Evolutionary conservation across 2,797 vertebrate species (phyloP).

Genomic region (Uromys caudimaculatus): DNA sequence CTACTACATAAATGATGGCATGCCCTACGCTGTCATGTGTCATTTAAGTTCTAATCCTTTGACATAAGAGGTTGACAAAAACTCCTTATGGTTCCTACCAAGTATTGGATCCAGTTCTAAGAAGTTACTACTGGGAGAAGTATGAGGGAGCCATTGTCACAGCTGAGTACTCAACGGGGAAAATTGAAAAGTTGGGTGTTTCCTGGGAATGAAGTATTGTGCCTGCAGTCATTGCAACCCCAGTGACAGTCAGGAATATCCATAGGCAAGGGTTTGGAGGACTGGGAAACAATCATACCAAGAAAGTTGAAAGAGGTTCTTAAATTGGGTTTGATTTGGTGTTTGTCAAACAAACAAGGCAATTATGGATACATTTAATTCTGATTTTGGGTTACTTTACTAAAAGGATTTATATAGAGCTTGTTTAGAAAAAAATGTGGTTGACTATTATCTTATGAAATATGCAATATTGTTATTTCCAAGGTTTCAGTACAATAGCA

Average conservation of each 20-base stretch:
- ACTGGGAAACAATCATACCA: not conserved
- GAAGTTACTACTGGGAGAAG: not conserved
- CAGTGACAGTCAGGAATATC: not conserved
- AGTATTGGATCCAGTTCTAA: not conserved
- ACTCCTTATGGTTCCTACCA: not conserved
- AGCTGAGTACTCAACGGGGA: not conserved
- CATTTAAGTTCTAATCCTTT: not conserved
- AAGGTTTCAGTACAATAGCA: not conserved
- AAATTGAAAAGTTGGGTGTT: not conserved
- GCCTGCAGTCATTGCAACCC: not conserved
- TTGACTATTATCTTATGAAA: not conserved
- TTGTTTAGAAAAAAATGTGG: not conserved
- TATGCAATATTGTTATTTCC: not conserved
- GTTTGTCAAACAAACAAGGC: not conserved
- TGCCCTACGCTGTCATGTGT: not conserved
- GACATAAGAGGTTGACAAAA: not conserved
- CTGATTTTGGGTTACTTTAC: not conserved
- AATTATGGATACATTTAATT: not conserved
- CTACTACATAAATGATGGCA: not conserved
- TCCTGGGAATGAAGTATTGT: not conserved
- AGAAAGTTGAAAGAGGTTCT: not conserved
- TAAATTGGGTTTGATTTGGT: not conserved
- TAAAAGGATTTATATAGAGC: not conserved
- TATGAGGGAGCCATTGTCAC: not conserved
- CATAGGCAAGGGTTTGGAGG: not conserved